These are phyloP conservation scores for Tyrannus savana DNA, from an alignment of 2,113 vertebrate species.

Conservation along the genomic window DNA sequence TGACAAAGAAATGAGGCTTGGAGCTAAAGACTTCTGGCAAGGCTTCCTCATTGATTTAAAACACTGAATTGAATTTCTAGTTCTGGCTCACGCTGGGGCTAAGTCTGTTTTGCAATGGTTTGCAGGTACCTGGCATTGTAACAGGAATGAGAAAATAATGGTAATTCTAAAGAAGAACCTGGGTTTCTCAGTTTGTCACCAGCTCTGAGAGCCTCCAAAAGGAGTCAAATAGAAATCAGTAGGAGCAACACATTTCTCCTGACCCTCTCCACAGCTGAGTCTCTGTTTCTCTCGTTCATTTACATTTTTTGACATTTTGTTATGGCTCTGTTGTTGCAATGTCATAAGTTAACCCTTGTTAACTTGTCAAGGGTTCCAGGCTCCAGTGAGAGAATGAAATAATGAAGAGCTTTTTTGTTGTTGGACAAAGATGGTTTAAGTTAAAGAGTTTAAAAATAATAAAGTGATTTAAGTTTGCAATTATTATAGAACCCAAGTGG, in stretches of 20 bases:
- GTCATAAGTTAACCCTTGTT: not conserved
- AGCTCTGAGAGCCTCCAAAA: not conserved
- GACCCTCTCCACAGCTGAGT: not conserved
- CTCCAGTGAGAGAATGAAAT: not conserved
- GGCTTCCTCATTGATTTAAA: not conserved
- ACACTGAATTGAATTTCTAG: not conserved
- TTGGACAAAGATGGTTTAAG: not conserved
- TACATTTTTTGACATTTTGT: not conserved
- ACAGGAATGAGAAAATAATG: not conserved
- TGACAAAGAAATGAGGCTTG: not conserved
- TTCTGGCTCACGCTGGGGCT: not conserved
- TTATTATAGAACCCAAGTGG: not conserved
- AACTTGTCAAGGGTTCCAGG: not conserved
- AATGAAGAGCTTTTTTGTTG: not conserved
- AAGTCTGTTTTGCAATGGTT: not conserved
- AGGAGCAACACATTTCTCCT: not conserved
- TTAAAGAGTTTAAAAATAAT: not conserved
- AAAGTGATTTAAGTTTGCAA: not conserved
- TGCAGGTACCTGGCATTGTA: not conserved
- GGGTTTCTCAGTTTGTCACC: not conserved
- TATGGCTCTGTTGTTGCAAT: not conserved
- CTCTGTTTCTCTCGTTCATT: not conserved
- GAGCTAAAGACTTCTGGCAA: not conserved
- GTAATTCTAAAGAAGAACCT: not conserved
- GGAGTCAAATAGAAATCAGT: not conserved